Conservation (phyloP, 2,113 vertebrate genomes). For the Raja brachyura region DNA sequence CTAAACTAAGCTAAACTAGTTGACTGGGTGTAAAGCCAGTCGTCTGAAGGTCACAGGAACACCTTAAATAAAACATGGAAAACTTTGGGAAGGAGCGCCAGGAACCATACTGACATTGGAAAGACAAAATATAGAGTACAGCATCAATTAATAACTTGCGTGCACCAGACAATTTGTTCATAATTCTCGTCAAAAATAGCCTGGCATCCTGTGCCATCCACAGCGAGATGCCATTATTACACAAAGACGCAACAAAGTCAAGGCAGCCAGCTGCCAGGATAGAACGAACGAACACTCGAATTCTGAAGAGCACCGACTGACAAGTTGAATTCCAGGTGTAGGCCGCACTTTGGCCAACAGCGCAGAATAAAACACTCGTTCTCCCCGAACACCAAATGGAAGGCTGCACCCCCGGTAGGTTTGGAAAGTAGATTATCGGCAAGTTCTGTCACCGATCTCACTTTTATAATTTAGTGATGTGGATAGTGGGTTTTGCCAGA, state of each 20-base stretch:
- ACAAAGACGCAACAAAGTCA: conserved; percentile 10
- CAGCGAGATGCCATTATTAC: background rate
- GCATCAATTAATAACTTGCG: background rate
- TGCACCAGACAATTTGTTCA: background rate
- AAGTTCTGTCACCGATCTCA: background rate
- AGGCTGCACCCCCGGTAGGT: background rate
- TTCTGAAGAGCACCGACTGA: background rate
- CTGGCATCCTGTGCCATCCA: background rate
- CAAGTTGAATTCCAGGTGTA: background rate
- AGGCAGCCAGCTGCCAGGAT: background rate
- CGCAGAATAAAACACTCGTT: background rate
- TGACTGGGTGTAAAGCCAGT: too few species aligned
- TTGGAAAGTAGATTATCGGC: background rate
- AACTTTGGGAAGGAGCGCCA: background rate
- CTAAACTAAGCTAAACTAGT: too few species aligned
- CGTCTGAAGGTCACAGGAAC: background rate
- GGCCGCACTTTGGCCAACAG: background rate
- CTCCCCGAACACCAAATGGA: background rate
- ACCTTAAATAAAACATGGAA: background rate
- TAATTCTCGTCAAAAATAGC: conserved; percentile 8
- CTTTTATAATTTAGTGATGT: background rate
- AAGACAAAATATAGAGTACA: background rate
- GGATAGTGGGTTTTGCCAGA: background rate
- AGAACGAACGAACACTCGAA: background rate
- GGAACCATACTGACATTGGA: background rate